These are phyloP conservation scores for Scaptomyza caliginosa DNA, from an alignment of 2,888 invertebrate species.

Conservation along the genomic window DNA sequence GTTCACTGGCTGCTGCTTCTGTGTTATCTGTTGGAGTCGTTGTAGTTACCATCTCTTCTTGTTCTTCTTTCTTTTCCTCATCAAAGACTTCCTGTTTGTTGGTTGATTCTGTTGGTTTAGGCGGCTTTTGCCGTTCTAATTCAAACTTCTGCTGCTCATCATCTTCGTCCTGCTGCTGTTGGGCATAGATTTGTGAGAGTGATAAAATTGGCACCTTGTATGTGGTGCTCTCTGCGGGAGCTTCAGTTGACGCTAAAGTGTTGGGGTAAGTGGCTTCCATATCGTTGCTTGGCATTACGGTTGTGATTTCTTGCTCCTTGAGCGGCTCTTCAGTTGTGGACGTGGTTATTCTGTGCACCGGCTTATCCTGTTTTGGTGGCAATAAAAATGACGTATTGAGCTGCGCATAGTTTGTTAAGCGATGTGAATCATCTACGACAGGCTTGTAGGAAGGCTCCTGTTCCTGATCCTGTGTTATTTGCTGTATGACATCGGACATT, in stretches of 20 bases:
- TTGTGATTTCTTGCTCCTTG: constrained; percentile 40
- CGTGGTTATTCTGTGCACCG: constrained; percentile 12
- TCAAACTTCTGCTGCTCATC: constrained; percentile 61
- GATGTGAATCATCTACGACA: constrained; percentile 55
- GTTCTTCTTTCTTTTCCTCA: constrained; percentile 1
- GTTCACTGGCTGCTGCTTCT: constrained; percentile 34
- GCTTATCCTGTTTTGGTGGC: constrained; percentile 27
- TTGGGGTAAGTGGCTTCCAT: constrained; percentile 47
- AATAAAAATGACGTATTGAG: constrained; percentile 77
- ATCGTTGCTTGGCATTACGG: constrained; percentile 53
- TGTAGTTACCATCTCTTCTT: constrained; percentile 4
- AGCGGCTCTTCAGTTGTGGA: not conserved
- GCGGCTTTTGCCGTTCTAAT: constrained; percentile 39
- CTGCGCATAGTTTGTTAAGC: constrained; percentile 81
- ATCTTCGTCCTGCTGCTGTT: constrained; percentile 67
- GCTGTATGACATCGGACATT: constrained; percentile 82
- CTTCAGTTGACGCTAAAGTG: not conserved
- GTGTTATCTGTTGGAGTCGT: constrained; percentile 6
- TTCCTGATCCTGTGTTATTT: constrained; percentile 66
- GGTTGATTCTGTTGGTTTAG: constrained; percentile 35
- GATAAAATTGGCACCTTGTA: constrained; percentile 58
- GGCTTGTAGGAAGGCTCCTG: constrained; percentile 35
- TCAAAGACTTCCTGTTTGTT: constrained; percentile 43
- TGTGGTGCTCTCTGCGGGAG: constrained; percentile 51
- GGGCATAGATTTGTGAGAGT: constrained; percentile 66